These are phyloP conservation scores for Pyrgilauda ruficollis DNA, from an alignment of 2,113 vertebrate genomes.

Conservation along the genomic window DNA sequence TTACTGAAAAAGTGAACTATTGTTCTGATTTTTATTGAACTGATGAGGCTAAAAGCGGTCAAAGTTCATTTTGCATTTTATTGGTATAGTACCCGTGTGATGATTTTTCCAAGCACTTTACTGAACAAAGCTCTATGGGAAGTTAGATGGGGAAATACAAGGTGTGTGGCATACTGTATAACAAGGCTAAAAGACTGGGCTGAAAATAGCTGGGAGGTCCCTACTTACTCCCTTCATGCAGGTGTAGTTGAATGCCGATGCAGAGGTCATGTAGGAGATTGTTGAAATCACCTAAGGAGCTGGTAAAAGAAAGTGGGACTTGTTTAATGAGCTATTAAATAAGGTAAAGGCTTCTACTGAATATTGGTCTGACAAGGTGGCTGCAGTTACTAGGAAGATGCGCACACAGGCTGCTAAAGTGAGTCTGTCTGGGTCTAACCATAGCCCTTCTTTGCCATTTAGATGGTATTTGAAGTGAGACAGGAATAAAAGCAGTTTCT, in stretches of 20 bases:
- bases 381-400: neutral
- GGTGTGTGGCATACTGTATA: neutral
- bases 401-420: neutral
- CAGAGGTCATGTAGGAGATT: neutral
- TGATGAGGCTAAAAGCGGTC: neutral
- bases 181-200: neutral
- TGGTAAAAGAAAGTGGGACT: neutral
- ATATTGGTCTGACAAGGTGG: neutral
- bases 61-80: neutral
- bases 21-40: neutral
- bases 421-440: neutral
- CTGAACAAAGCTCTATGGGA: neutral
- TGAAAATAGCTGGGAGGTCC: neutral
- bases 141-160: neutral
- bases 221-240: neutral
- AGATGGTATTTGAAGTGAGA: conserved; percentile 28
- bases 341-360: neutral
- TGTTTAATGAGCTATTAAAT: conserved; percentile 24
- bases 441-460: conserved; percentile 36
- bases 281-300: neutral
- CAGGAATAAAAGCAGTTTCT: conserved; percentile 26
- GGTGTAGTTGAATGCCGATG: neutral
- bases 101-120: neutral
- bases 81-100: neutral
- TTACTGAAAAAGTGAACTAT: neutral